Conservation (phyloP, 2,113 vertebrate species). For the Barnardius zonarius region DNA sequence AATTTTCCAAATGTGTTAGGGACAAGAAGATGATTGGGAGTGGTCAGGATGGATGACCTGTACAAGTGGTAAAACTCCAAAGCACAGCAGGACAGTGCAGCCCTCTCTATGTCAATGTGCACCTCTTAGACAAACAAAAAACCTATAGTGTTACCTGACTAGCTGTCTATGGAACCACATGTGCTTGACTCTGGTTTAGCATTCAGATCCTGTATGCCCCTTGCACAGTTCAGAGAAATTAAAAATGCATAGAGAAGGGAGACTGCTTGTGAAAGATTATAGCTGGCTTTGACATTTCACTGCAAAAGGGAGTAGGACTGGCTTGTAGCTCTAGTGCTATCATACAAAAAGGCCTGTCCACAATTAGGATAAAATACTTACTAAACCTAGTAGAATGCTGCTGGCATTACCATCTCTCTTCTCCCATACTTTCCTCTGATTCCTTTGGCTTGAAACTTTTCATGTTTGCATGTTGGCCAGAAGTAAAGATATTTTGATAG, state of each 20-base stretch:
- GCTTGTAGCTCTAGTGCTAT: background rate
- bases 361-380: background rate
- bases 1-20: background rate
- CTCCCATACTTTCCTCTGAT: background rate
- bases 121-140: background rate
- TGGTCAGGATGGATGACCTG: background rate
- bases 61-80: background rate
- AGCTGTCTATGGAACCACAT: background rate
- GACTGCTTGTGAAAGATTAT: background rate
- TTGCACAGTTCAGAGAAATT: background rate
- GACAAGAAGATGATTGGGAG: background rate
- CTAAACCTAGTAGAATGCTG: background rate
- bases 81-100: background rate
- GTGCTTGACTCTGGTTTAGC: background rate
- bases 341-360: background rate
- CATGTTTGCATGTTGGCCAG: background rate
- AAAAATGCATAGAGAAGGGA: background rate
- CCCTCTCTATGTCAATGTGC: accelerated
- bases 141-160: background rate
- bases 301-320: background rate
- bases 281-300: background rate
- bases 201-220: background rate
- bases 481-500: background rate
- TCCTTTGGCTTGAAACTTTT: background rate
- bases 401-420: background rate